Base-by-base conservation (phyloP, 2,113 vertebrate species). In the Platysteira castanea region DNA sequence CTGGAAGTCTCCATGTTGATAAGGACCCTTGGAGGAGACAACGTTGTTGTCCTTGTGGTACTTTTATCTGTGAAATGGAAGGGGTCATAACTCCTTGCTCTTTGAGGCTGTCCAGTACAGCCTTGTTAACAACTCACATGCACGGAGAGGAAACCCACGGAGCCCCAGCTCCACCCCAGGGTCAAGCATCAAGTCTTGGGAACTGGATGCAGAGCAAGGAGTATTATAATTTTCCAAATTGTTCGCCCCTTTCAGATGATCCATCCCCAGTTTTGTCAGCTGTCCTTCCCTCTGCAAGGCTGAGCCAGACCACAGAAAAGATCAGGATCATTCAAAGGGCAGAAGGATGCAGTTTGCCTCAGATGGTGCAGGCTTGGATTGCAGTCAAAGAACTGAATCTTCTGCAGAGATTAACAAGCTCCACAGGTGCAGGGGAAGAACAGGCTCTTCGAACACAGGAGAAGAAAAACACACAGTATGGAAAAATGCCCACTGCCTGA, bases 351-450 rank as follows among this genome's bases (percentile, higher is more conserved):
- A 15, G 39, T n/a, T 83, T 47, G 60, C 65, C 82, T 97, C 92
- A 91, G 95, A 90, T 88, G 82, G 84, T 30, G 64, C 83, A 52
- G 91, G 84, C 77, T 95, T 97, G 96, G 94, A 95, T 6, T 19
- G 75, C 79, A 84, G 89, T 94, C 95, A 95, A 90, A 60, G 85
- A 95, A 94, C 79, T 79, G 83, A 96, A 78, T 90, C 87, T 96
- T 95, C 91, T 94, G 84, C 86, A 64, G 95, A 94, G 89, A 97
- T 97, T 91, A 96, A 96, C 87, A 88, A 90, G 85, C 95, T 97
- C 96, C 83, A 84, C 95, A 96, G 97, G 96, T 97, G 95, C 85
- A 85, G 93, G 91, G 87, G 88, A 97, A 94, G 95, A 95, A 95
- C 97, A 96, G 86, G 56, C 87, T 94, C 91, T 93, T 87, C 81